Base-by-base conservation (phyloP, 2,113 vertebrate genomes). In the Semicossyphus pulcher region DNA sequence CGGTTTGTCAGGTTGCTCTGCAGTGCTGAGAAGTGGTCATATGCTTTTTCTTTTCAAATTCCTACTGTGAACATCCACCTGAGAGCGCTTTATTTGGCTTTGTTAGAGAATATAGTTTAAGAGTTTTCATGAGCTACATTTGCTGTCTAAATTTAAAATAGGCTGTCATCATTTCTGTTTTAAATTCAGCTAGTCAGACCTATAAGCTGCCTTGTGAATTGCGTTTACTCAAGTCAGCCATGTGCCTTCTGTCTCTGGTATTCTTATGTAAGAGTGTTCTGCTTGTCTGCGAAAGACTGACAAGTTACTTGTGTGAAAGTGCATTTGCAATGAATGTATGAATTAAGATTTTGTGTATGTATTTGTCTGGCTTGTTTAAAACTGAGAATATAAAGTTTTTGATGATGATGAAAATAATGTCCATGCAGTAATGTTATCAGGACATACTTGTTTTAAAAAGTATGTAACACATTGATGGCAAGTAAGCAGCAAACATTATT, bases 271-370 rank as follows among this genome's bases (percentile, higher is more conserved):
- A 45, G 34, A 32, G 26, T 42, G 16, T 81, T 80, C 48, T 66
- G 47, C 41, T 62, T 5, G 37, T 80, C 62, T 82, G 64, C 7
- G 39, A 1, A 70, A 37, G 10, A 72, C 69, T 29, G 59, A 32
- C 12, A 0, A 51, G 39, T 71, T 31, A 16, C 18, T 65, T 80
- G 65, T 63, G 39, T 75, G 54, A 64, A 47, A 48, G 31, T 49
- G 53, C 51, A 77, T 89, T 78, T 81, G 60, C 67, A 59, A 39
- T 68, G 72, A 89, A 75, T 88, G 71, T 89, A 47, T 78, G 49
- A 21, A 57, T 81, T 62, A 69, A 16, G 53, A 58, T 8, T 47
- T 42, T 62, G 12, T 62, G 10, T 82, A 47, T 58, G n/a, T 28
- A 23, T 18, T 76, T 60, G 6, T 56, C 31, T 49, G 52, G 29